A percentile compares a stretch with the other conserved stretches of the same genome.
Conservation (phyloP, 2,888 invertebrate genomes). For the Chaetogeoica ovagalla region DNA sequence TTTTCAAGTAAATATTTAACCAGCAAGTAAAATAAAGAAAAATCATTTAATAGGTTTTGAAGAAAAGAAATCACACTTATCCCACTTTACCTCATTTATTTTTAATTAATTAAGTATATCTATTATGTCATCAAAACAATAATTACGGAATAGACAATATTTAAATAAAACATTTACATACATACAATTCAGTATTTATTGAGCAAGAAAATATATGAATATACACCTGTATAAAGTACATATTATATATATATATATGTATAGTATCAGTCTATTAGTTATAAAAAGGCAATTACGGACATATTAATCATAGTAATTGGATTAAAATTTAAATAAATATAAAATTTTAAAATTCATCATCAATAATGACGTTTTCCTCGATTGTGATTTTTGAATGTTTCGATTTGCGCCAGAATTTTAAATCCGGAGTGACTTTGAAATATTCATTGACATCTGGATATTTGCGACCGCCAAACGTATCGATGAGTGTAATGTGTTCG, state of each 20-base stretch:
- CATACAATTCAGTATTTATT: background rate
- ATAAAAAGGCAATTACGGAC: constrained; percentile 7
- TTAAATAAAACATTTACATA: background rate
- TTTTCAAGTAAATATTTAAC: too few species aligned
- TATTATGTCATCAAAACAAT: background rate
- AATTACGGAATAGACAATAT: background rate
- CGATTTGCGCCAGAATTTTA: background rate
- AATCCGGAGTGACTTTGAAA: constrained; percentile 61
- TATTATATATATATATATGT: background rate
- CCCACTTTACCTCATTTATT: too few species aligned
- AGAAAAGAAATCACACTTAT: too few species aligned
- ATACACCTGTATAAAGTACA: background rate
- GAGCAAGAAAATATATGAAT: background rate
- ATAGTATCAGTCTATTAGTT: constrained; percentile 36
- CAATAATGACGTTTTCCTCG: constrained; percentile 33
- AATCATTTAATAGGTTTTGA: too few species aligned
- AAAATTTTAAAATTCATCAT: constrained; percentile 17
- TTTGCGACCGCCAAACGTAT: constrained; percentile 80
- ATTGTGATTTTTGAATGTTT: constrained; percentile 3
- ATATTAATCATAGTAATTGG: background rate
- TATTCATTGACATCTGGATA: constrained; percentile 69
- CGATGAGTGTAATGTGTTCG: constrained; percentile 73
- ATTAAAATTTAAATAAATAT: background rate
- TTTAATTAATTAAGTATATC: background rate
- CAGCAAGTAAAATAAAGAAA: too few species aligned